Base-by-base conservation (phyloP, 2,113 vertebrate species). In the Barnardius zonarius region DNA sequence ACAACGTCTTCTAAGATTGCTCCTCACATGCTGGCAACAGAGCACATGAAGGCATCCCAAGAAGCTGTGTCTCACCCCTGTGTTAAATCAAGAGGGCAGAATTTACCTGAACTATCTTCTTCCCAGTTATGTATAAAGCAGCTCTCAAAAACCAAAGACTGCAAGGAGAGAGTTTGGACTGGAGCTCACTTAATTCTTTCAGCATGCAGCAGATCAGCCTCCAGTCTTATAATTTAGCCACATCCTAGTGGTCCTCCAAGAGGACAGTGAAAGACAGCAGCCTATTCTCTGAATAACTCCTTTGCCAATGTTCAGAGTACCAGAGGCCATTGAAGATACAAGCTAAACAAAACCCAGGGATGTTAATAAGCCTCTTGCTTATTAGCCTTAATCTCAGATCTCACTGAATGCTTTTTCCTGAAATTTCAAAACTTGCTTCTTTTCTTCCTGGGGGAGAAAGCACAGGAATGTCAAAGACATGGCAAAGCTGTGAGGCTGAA, bases 251-350 rank as follows among this genome's bases (percentile, higher is more conserved):
- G 35, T 35, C 23, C 11, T 63, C 3, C 33, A 6, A 33, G 7
- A 35, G 18, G 9, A 62, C 8, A 51, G 18, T 8, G 83, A 62
- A 67, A 66, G 18, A 25, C 13, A 67, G 25, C 59, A 59, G 20
- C 10, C 33, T 44, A 15, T 25, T 39, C 1, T 0, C 24, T 39
- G 25, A 17, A 25, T 1, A 1, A 13, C 15, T 27, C 17, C 19
- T 39, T 39, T 30, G 35, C 2, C 35, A 55, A 33, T 49, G 44
- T 61, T 83, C 24, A 62, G 31, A 41, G 19, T 77, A 19, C 2
- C 9, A 63, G 12, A 73, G 16, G 14, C 31, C 14, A 33, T 37
- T 11, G 43, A 72, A 85, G 25, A 72, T 7, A 30, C 7, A 44
- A 52, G 39, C 28, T 18, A 64, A 75, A 49, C 23, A 54, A 62